Conservation (phyloP, 2,797 vertebrate genomes). For the Arrhamphus sclerolepis region DNA sequence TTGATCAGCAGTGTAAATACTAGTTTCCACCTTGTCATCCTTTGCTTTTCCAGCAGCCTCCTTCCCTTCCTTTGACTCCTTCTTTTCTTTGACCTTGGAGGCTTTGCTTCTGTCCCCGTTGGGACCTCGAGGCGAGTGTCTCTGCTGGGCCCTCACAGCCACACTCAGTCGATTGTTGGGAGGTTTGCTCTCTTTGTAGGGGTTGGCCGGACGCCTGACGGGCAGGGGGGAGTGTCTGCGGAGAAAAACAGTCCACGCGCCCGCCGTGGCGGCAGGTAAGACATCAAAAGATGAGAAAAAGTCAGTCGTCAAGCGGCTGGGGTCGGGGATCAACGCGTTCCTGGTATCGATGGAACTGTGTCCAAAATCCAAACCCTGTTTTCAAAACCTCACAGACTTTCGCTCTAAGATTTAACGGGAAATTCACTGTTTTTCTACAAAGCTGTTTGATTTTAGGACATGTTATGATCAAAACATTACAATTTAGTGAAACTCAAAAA, state of each 20-base stretch:
- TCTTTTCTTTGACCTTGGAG: conserved; percentile 87
- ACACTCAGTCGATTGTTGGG: conserved; percentile 84
- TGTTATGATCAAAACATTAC: too few species aligned
- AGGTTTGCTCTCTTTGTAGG: conserved; percentile 85
- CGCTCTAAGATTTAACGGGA: too few species aligned
- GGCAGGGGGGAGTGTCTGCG: conserved; percentile 88
- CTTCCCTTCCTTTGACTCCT: conserved; percentile 75
- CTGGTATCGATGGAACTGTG: too few species aligned
- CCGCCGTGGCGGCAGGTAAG: not conserved
- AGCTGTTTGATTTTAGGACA: too few species aligned
- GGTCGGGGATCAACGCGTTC: too few species aligned
- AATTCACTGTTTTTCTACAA: too few species aligned
- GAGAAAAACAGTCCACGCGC: not conserved
- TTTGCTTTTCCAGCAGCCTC: conserved; percentile 82
- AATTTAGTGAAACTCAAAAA: too few species aligned
- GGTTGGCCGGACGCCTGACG: conserved; percentile 84
- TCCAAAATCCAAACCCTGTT: too few species aligned
- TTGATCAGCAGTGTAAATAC: conserved; percentile 29
- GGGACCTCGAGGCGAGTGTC: conserved; percentile 82
- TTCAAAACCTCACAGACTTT: too few species aligned
- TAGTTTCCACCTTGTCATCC: conserved; percentile 90
- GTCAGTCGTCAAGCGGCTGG: too few species aligned
- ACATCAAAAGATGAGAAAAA: too few species aligned
- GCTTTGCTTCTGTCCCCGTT: conserved; percentile 85
- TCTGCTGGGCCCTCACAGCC: conserved; percentile 82